Conservation (phyloP, 2,888 invertebrate genomes). For the Bruchidius siliquastri region DNA sequence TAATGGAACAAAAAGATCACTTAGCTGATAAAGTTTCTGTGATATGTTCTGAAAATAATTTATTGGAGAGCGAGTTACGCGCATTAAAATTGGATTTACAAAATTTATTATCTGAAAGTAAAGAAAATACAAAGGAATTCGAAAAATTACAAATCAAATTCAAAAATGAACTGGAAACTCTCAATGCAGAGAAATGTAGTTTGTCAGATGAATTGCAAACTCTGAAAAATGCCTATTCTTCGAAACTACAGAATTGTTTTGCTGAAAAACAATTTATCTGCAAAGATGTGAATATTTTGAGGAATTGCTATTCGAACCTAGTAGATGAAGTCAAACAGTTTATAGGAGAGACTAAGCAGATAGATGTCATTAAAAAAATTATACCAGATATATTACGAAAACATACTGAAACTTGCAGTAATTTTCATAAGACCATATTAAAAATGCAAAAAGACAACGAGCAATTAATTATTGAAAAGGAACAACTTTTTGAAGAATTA, state of each 20-base stretch:
- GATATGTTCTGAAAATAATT: neutral
- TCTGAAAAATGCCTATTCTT: neutral
- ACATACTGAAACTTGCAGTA: neutral
- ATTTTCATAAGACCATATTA: neutral
- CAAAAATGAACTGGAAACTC: neutral
- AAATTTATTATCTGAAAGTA: neutral
- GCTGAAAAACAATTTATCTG: neutral
- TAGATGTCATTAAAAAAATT: neutral
- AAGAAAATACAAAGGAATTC: neutral
- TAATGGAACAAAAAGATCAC: neutral
- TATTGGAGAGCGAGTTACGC: neutral
- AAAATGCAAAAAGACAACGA: neutral
- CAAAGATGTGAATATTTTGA: neutral
- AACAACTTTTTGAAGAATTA: neutral
- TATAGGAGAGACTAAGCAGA: neutral
- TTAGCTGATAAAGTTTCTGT: neutral
- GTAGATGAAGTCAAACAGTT: neutral
- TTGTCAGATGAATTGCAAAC: neutral
- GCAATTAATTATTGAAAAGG: neutral
- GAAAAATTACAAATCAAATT: neutral
- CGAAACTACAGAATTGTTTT: neutral
- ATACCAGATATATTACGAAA: neutral
- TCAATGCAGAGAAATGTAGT: neutral
- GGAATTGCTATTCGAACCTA: neutral
- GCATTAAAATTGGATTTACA: neutral